Evolutionary conservation across 1,140 invertebrate species (phyloP), one percentile per base, ranked within the genome.

Genomic region (Asbolus verrucosus): DNA sequence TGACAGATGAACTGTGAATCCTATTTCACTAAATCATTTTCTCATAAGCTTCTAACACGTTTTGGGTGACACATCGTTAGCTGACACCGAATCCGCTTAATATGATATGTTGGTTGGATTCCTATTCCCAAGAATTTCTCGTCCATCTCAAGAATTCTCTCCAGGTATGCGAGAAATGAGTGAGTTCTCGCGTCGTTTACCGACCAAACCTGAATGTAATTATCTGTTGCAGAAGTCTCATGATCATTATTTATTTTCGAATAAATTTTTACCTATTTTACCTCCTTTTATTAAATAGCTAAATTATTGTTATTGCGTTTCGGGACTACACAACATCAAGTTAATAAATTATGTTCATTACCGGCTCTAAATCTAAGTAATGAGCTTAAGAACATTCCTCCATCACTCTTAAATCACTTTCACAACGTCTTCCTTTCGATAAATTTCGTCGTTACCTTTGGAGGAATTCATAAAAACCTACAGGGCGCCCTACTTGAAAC

Each of bases 1-100:
- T 78, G 78, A 77, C 77, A 80, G 77, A 79, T 78, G 79, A 80
- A 77, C 79, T 80, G 79, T 79, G 77, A 80, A 79, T 80, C 79
- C 78, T 75, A 69, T 77, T 76, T 71, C 77, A 79, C 73, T 80
- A 78, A 80, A 79, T 80, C 78, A 80, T 80, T 76, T 76, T 71
- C 75, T 77, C 74, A 67, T 76, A 75, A 73, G 72, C 68, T 69
- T 65, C 61, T 46, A 74, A 65, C 70, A 54, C 60, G 68, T 68
- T 69, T 72, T 71, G 72, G 71, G 74, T 72, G 69, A 75, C 70
- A 71, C 33, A 67, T 76, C 73, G 73, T 76, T 76, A 76, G 71
- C 46, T 74, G 73, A 71, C 68, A 71, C 69, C 59, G 54, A 66
- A 72, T 74, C 50, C 70, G 69, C 39, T 70, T 68, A 50, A 62